Evolutionary conservation across 2,113 vertebrate genomes (phyloP).

Genomic region (Xiphias gladius): DNA sequence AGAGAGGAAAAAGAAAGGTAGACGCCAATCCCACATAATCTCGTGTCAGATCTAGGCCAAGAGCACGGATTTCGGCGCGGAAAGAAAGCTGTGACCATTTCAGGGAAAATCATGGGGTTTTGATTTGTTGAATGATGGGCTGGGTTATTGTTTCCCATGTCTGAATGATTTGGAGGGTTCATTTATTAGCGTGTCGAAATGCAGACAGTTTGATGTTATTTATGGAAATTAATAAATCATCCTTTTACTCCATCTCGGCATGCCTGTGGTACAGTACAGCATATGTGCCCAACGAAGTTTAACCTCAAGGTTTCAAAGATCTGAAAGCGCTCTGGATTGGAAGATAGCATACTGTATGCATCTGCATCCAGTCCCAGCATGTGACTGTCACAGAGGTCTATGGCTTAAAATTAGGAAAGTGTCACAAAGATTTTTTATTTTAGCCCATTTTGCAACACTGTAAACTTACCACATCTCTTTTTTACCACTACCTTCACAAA

Average conservation of each 20-base stretch:
- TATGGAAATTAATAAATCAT: slow-evolving; percentile 41
- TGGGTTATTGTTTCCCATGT: slow-evolving; percentile 54
- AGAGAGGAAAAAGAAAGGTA: slow-evolving; percentile 19
- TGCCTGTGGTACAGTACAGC: slow-evolving; percentile 13
- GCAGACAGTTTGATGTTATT: slow-evolving; percentile 39
- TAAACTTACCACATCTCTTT: too few species aligned
- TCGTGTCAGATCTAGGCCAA: slow-evolving; percentile 26
- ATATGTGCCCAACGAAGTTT: slow-evolving; percentile 8
- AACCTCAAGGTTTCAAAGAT: background rate
- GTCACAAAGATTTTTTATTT: background rate
- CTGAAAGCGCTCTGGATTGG: background rate
- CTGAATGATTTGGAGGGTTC: slow-evolving; percentile 44
- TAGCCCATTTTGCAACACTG: too few species aligned
- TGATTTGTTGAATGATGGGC: slow-evolving; percentile 31
- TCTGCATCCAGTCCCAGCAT: background rate
- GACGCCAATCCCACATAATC: slow-evolving; percentile 19
- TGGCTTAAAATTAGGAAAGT: background rate
- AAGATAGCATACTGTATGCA: background rate
- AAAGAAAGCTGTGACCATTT: slow-evolving; percentile 18
- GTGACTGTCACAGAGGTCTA: background rate
- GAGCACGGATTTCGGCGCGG: background rate
- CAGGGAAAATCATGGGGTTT: slow-evolving; percentile 32
- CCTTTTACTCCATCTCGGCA: slow-evolving; percentile 11
- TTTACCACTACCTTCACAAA: too few species aligned
- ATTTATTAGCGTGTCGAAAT: slow-evolving; percentile 37